A percentile compares a stretch with the other conserved stretches of the same genome.
Conservation (phyloP, 2,113 vertebrate species). For the Microcebus tavaratra region DNA sequence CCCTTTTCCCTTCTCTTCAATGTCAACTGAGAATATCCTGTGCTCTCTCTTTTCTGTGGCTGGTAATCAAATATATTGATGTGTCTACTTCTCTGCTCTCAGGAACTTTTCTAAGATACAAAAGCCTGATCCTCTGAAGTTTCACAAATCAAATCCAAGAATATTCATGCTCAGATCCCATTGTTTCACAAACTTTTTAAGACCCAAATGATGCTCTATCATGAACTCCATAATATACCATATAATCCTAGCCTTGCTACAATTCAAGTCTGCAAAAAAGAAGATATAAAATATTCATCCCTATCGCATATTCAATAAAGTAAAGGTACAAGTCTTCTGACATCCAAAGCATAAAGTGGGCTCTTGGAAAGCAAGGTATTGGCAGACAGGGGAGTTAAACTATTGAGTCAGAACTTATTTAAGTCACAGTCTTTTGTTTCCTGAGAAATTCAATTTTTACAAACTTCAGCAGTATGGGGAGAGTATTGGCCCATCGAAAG, state of each 20-base stretch:
- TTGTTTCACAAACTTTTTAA: not conserved
- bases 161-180: not conserved
- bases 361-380: not conserved
- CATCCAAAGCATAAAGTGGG: not conserved
- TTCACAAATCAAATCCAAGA: not conserved
- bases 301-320: not conserved
- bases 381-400: not conserved
- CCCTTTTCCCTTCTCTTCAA: not conserved
- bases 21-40: not conserved
- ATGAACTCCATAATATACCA: not conserved
- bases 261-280: not conserved
- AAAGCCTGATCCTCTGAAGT: not conserved
- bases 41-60: not conserved
- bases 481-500: not conserved
- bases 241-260: not conserved
- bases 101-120: not conserved
- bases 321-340: not conserved
- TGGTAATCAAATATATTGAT: not conserved
- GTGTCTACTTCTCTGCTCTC: not conserved
- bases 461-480: not conserved
- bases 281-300: not conserved
- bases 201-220: not conserved
- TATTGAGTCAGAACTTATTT: not conserved
- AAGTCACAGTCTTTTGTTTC: slow-evolving; percentile 35
- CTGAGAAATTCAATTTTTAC: slow-evolving; percentile 2